A percentile compares a stretch with the other conserved stretches of the same genome.
Evolutionary conservation across 2,888 invertebrate species (phyloP).

Genomic region (Coenonympha arcania): DNA sequence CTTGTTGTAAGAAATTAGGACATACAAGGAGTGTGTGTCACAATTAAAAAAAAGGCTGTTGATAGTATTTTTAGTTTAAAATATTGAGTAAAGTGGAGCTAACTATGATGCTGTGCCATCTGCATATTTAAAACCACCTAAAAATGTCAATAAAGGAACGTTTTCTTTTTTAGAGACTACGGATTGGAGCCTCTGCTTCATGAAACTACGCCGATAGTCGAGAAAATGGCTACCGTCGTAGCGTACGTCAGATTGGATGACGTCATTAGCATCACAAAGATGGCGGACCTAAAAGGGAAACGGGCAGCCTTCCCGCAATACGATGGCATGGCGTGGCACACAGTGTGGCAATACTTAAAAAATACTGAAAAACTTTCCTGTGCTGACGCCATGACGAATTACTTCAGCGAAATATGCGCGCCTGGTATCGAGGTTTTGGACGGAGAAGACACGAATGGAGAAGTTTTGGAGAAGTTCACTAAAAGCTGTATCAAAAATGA

Average conservation of each 20-base stretch:
- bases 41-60: no score
- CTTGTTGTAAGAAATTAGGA: no score
- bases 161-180: conserved; percentile 63
- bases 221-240: conserved; percentile 77
- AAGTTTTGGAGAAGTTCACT: conserved; percentile 35
- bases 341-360: conserved; percentile 65
- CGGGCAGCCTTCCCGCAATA: conserved; percentile 87
- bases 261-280: conserved; percentile 62
- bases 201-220: conserved; percentile 74
- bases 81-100: no score
- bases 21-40: no score
- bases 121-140: no score
- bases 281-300: conserved; percentile 79
- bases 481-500: conserved; percentile 50
- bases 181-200: conserved; percentile 75
- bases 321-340: conserved; percentile 81
- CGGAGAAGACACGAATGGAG: conserved; percentile 28
- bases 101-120: no score
- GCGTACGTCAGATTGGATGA: conserved; percentile 79
- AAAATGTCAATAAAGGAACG: background rate
- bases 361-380: conserved; percentile 58
- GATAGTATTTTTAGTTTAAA: no score
- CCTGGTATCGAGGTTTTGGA: conserved; percentile 49
- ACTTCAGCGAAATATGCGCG: conserved; percentile 80
- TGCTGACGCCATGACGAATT: conserved; percentile 51